Percentiles rank a stretch among this genome's conserved stretches.
Evolutionary conservation across 2,888 invertebrate genomes (phyloP).

Genomic region (Sclerodermus sp.): DNA sequence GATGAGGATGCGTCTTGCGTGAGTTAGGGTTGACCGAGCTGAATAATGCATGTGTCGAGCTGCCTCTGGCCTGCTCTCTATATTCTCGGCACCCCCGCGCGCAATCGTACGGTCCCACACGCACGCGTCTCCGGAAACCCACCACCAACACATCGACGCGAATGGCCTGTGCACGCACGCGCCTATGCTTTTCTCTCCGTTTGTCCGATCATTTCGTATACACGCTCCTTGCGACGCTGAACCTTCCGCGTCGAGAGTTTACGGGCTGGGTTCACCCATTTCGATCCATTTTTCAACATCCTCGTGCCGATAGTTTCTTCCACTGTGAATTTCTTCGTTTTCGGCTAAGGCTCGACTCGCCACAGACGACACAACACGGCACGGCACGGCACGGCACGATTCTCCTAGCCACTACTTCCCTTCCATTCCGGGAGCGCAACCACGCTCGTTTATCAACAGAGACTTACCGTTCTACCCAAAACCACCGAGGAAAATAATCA

Average conservation of each 20-base stretch:
- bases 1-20: conserved; percentile 45
- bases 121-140: conserved; percentile 1
- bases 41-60: conserved; percentile 50
- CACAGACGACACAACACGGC: too few species aligned
- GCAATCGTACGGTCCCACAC: conserved; percentile 21
- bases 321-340: not conserved
- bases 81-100: conserved; percentile 32
- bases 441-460: too few species aligned
- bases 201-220: conserved; percentile 43
- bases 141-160: not conserved
- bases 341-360: too few species aligned
- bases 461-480: too few species aligned
- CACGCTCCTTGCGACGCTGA: conserved; percentile 34
- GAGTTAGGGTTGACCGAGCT: conserved; percentile 47
- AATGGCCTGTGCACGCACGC: too few species aligned
- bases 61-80: conserved; percentile 37
- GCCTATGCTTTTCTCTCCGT: conserved; percentile 43
- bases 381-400: too few species aligned
- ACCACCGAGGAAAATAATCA: too few species aligned
- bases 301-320: not conserved
- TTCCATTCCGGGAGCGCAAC: too few species aligned
- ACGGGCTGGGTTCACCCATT: not conserved
- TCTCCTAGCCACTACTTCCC: too few species aligned
- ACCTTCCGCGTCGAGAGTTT: too few species aligned
- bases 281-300: conserved; percentile 16